Conservation (phyloP, 2,113 vertebrate genomes). For the Oriolus oriolus region DNA sequence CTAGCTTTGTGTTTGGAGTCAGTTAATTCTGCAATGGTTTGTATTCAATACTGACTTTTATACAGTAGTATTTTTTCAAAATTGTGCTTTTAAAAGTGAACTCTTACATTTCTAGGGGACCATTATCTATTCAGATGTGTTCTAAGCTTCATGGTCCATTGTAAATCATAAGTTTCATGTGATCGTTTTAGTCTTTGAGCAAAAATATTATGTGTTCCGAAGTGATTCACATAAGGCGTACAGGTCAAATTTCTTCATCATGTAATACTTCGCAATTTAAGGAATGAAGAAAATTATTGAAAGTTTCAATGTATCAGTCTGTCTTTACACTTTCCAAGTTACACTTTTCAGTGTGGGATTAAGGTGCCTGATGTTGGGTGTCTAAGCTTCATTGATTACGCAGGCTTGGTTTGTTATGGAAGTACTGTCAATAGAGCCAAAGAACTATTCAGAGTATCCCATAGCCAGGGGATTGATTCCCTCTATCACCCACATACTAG, state of each 20-base stretch:
- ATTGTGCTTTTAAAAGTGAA: background rate
- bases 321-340: background rate
- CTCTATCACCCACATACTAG: background rate
- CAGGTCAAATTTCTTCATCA: background rate
- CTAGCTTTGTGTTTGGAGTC: background rate
- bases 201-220: background rate
- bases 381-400: background rate
- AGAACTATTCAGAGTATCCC: background rate
- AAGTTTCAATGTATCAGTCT: background rate
- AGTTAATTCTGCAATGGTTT: background rate
- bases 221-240: background rate
- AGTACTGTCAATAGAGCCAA: background rate
- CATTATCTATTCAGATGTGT: background rate
- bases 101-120: background rate
- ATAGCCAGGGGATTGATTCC: background rate
- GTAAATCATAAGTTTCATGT: background rate
- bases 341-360: background rate
- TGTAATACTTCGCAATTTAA: background rate
- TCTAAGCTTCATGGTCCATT: background rate
- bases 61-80: background rate
- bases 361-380: background rate
- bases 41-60: background rate
- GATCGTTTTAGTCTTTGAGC: background rate
- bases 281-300: background rate
- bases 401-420: background rate